phyloP scores from a whole-genome alignment of 2,113 vertebrate genomes.

The Saimiri boliviensis region DNA sequence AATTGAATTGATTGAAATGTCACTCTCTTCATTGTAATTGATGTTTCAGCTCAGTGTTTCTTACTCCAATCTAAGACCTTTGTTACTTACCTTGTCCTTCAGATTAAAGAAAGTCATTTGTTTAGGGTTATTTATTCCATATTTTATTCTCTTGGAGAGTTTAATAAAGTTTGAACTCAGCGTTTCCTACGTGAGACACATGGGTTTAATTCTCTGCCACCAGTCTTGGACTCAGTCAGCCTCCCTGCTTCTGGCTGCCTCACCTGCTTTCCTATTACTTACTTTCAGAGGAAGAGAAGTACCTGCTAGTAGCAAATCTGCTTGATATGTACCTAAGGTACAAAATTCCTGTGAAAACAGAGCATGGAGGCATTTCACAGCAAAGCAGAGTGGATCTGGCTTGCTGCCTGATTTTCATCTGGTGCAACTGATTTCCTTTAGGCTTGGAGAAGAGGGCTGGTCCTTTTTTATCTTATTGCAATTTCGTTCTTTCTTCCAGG shows the following conservation, averaged over 20 bases:
- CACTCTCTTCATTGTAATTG: neutral
- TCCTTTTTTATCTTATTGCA: neutral
- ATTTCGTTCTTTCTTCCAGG: neutral
- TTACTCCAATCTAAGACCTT: neutral
- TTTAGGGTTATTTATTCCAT: neutral
- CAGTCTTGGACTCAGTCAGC: neutral
- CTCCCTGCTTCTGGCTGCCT: neutral
- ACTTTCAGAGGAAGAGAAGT: neutral
- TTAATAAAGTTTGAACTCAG: neutral
- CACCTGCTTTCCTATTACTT: fast-evolving
- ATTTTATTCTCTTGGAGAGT: neutral
- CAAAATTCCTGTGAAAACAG: neutral
- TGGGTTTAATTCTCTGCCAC: neutral
- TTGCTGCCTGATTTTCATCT: neutral
- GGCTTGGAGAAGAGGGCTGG: neutral
- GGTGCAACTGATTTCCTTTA: constrained; percentile 29
- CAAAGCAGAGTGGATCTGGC: neutral
- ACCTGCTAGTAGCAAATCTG: neutral
- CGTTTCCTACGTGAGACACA: neutral
- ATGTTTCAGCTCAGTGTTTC: neutral
- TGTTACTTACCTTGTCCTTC: neutral
- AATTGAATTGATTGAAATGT: neutral
- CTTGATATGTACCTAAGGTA: neutral
- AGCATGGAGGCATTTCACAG: neutral
- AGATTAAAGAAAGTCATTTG: neutral